These are phyloP conservation scores for Paralichthys olivaceus DNA, from an alignment of 2,113 vertebrate genomes.

Conservation along the genomic window DNA sequence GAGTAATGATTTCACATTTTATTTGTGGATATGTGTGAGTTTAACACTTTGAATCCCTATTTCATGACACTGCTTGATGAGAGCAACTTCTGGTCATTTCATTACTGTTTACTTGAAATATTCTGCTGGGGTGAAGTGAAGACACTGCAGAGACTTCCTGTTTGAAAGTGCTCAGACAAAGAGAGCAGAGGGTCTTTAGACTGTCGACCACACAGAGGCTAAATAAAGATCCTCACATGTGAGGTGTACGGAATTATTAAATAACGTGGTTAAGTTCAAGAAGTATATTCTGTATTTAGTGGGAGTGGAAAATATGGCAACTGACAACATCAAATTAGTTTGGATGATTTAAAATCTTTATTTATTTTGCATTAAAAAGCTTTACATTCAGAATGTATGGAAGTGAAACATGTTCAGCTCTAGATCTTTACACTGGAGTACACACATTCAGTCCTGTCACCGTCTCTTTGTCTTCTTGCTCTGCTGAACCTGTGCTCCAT, in stretches of 20 bases:
- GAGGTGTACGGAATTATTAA: background rate
- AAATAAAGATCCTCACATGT: background rate
- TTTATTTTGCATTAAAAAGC: background rate
- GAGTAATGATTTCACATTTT: no score
- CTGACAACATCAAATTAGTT: no score
- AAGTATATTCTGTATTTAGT: no score
- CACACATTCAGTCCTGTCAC: slow-evolving; percentile 28
- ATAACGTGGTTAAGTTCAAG: no score
- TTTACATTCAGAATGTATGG: background rate
- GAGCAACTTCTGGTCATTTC: background rate
- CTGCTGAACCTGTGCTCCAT: background rate
- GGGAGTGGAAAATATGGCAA: no score
- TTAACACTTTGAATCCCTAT: no score
- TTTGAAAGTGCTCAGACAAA: background rate
- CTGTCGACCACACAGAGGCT: background rate
- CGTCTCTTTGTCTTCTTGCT: background rate
- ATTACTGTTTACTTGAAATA: background rate
- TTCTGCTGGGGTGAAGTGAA: no score
- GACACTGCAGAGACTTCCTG: background rate
- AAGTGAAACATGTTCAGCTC: background rate
- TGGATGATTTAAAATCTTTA: background rate
- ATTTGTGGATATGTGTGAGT: no score
- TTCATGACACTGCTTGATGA: no score
- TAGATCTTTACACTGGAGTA: background rate
- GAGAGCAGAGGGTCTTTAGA: background rate